Base-by-base conservation (phyloP, 2,888 invertebrate genomes). In the Rhorus exstirpatorius region DNA sequence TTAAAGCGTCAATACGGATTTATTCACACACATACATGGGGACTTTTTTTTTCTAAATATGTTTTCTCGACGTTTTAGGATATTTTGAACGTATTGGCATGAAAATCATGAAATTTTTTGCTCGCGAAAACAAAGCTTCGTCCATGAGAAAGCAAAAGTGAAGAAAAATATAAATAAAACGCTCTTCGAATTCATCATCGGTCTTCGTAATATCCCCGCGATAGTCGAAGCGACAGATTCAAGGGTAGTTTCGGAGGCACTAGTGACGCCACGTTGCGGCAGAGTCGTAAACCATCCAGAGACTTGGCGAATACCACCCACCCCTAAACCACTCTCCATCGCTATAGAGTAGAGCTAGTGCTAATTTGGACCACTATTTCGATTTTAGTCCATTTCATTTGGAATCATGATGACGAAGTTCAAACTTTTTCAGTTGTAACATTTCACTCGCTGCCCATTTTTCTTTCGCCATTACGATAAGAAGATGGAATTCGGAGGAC, bases 211-310 rank as follows among this genome's bases (percentile, higher is more conserved):
- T 61, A 31, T 21, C 19, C 46, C 17, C 4, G 49, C 21, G 35
- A 19, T 44, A 41, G 17, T 44, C 19, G 79, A 60, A 68, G 72
- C 75, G 76, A 24, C 46, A 68, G 67, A 71, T 76, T 79, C 80
- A 53, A 84, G 61, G 60, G 55, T 65, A 68, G 68, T 83, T 79
- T 77, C 80, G 85, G 85, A 86, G 87, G 85, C 85, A 91, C 89
- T 86, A 84, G 92, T 92, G 92, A 90, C 91, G 92, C 92, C 92
- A 91, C 90, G 91, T 90, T 87, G 88, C 92, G 92, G 92, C 81
- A 83, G 74, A 78, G 70, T 81, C 85, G 85, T 87, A 89, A 92
- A 92, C 89, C 87, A 89, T 68, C 88, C 88, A 89, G 90, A 60
- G 77, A 60, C 71, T 72, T 72, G 7, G 19, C 75, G 61, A 70